Evolutionary conservation across 2,888 invertebrate genomes (phyloP), one percentile per base, ranked within the genome.

Genomic region (Heliconius charithonia): DNA sequence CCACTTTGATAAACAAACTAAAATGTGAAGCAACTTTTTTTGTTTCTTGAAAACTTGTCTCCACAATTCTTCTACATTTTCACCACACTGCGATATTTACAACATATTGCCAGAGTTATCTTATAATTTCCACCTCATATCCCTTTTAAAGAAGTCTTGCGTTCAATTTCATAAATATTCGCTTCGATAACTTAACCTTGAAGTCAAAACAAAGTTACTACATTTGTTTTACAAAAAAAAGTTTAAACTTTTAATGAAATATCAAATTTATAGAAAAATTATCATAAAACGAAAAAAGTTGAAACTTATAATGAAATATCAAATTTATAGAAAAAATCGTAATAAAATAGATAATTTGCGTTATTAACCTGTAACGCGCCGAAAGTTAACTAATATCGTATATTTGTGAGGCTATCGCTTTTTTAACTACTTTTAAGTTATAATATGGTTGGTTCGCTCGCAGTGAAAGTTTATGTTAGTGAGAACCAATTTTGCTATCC

Each of bases 361-460:
- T 79, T 81, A 79, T 79, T 81, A 80, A 78, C 73, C 72, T 59
- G 10, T 37, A 37, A 37, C 37, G 10, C 9, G 37, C 37, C 37
- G 25, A 67, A 81, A 81, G 80, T 81, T 80, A 67, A 73, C 76
- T 80, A 77, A 81, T 81, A 80, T 79, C 78, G 56, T 80, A 77
- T 78, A 78, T 81, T 79, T 80, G 71, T 45, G 73, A 66, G 71
- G 6, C 72, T 75, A 59, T 73, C 32, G 70, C 76, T 76, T 81
- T 81, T 81, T 80, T 80, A 81, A 79, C 73, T 79, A 72, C 70
- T 75, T 62, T 74, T 65, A 78, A 80, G 80, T 81, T 80, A 78
- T 72, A 63, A 63, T 74, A 66, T 76, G 67, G 13, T 22, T 76
- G 67, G 13, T 22, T 37, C 76, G 78, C 76, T 71, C 75, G n/a